Evolutionary conservation across 2,113 vertebrate genomes (phyloP).

Genomic region (Callaeas wilsoni): DNA sequence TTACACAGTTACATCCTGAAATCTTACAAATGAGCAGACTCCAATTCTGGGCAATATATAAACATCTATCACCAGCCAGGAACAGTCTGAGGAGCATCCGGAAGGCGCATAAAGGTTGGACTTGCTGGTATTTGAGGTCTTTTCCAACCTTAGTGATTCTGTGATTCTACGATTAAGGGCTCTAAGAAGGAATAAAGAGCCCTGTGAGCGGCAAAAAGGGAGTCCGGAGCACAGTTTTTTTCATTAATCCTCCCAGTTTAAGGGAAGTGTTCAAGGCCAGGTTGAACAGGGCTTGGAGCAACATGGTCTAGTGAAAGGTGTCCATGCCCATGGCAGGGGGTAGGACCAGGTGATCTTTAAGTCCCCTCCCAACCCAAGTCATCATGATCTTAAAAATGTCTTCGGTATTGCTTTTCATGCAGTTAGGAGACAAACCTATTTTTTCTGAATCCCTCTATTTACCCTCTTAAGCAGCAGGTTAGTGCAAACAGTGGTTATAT

Average conservation of each 20-base stretch:
- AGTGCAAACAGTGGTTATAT: not conserved
- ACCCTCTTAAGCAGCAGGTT: not conserved
- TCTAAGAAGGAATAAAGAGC: not conserved
- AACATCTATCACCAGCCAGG: not conserved
- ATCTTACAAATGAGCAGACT: not conserved
- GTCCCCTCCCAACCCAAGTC: not conserved
- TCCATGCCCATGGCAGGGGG: not conserved
- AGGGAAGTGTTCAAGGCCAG: not conserved
- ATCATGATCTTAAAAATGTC: not conserved
- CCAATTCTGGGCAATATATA: not conserved
- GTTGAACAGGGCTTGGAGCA: not conserved
- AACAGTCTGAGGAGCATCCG: not conserved
- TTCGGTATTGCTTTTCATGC: not conserved
- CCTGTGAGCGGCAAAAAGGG: not conserved
- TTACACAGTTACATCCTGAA: not conserved
- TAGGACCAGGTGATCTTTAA: not conserved
- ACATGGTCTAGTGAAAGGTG: not conserved
- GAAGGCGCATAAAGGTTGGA: not conserved
- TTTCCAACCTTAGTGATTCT: not conserved
- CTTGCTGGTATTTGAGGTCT: not conserved
- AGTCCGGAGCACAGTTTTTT: not conserved
- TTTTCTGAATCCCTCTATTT: not conserved
- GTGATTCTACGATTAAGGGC: not conserved
- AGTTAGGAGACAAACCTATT: not conserved
- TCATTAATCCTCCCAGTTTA: not conserved